Conservation (phyloP, 2,113 vertebrate genomes). For the Shinisaurus crocodilurus region DNA sequence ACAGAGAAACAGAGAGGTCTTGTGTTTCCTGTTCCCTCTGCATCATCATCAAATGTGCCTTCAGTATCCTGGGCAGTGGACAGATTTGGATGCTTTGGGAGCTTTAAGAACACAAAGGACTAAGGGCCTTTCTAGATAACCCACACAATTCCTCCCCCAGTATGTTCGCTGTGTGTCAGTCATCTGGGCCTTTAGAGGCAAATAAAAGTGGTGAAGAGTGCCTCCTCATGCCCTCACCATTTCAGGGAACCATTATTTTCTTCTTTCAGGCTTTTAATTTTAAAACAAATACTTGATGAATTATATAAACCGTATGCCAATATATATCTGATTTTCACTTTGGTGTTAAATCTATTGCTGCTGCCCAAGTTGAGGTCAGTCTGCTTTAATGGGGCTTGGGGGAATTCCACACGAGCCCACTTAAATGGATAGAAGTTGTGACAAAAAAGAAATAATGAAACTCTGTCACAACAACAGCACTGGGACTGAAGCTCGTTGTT, state of each 20-base stretch:
- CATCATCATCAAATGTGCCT: neutral
- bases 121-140: neutral
- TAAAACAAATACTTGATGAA: neutral
- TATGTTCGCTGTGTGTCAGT: no score
- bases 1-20: no score
- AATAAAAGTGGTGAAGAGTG: no score
- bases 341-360: neutral
- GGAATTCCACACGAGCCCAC: neutral
- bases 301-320: neutral
- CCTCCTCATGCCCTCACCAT: neutral
- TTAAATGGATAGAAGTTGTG: neutral
- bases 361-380: neutral
- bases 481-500: neutral
- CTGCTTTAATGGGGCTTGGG: neutral
- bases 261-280: neutral
- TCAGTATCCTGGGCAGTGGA: neutral
- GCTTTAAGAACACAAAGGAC: neutral
- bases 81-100: neutral
- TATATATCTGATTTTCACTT: neutral
- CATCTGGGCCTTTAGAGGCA: no score
- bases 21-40: no score
- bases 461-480: neutral
- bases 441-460: neutral
- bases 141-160: no score
- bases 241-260: neutral